Percentiles rank a stretch among this genome's conserved stretches.
Conservation (phyloP, 1,140 invertebrate genomes). For the Leptonema lineaticorne region DNA sequence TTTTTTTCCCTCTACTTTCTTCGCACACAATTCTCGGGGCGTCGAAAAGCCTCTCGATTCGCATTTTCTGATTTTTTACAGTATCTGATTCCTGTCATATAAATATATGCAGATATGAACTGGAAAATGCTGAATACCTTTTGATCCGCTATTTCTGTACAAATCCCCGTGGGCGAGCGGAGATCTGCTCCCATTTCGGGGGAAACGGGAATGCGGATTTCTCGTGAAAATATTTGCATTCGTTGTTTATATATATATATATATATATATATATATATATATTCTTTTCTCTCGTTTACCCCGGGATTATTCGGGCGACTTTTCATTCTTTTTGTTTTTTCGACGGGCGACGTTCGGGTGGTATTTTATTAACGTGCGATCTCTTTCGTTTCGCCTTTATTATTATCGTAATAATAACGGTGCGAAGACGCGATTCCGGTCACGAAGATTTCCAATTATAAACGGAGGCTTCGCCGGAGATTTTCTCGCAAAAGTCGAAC, state of each 20-base stretch:
- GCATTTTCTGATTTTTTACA: constrained; percentile 5
- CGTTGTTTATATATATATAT: too few relatives aligned
- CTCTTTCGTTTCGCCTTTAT: neutral
- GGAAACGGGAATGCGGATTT: neutral
- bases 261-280: too few relatives aligned
- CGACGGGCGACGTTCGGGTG: neutral
- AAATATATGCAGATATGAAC: constrained; percentile 15
- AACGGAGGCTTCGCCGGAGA: constrained; percentile 25
- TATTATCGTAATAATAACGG: neutral
- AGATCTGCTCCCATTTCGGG: neutral
- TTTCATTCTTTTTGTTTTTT: neutral
- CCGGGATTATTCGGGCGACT: too few relatives aligned
- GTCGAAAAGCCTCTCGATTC: neutral
- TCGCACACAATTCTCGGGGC: too few relatives aligned
- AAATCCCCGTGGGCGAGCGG: constrained; percentile 7
- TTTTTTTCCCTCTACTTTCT: neutral
- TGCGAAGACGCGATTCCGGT: constrained; percentile 31
- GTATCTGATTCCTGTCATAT: neutral
- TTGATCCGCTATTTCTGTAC: constrained; percentile 16
- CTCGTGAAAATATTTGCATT: neutral
- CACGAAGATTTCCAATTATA: constrained; percentile 37
- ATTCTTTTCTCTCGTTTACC: too few relatives aligned
- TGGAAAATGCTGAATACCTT: constrained; percentile 10
- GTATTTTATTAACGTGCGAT: neutral
- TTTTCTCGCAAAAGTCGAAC: constrained; percentile 30